Percentiles rank a stretch among this genome's conserved stretches.
Conservation (phyloP, 2,888 invertebrate genomes). For the Caenorhabditis sp. region DNA sequence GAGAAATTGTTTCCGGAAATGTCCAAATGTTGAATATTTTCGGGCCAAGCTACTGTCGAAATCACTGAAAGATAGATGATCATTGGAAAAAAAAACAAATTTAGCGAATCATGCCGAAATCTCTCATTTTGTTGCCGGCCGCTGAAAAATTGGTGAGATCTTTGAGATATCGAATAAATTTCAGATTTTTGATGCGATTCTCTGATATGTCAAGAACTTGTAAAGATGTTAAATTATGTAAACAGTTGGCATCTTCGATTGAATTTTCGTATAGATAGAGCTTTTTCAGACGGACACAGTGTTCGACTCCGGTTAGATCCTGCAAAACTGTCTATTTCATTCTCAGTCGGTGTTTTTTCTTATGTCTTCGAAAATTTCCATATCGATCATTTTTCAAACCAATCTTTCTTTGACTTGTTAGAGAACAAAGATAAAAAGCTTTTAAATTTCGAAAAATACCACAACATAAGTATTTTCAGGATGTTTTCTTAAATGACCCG, state of each 20-base stretch:
- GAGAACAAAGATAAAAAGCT: too few species aligned
- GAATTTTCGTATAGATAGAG: slow-evolving; percentile 61
- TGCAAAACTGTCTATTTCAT: slow-evolving; percentile 6
- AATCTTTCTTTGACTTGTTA: too few species aligned
- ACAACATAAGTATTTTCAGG: too few species aligned
- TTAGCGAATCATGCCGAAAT: slow-evolving; percentile 25
- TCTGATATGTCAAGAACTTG: slow-evolving; percentile 45
- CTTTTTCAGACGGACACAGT: slow-evolving; percentile 51
- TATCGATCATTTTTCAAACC: too few species aligned
- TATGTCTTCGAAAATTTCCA: too few species aligned
- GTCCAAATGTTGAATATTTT: slow-evolving; percentile 56
- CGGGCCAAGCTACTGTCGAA: slow-evolving; percentile 49
- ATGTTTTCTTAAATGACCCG: too few species aligned
- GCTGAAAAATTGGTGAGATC: slow-evolving; percentile 49
- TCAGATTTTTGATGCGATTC: slow-evolving; percentile 30
- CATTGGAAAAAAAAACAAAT: not conserved
- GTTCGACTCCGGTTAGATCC: slow-evolving; percentile 59
- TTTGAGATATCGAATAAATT: slow-evolving; percentile 48
- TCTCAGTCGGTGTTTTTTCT: too few species aligned
- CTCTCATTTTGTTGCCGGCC: slow-evolving; percentile 51
- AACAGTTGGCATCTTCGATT: slow-evolving; percentile 48
- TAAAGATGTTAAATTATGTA: slow-evolving; percentile 39
- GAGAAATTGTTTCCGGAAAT: slow-evolving; percentile 48
- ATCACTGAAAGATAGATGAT: slow-evolving; percentile 13
- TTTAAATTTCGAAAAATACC: too few species aligned